Evolutionary conservation across 1,140 invertebrate species (phyloP), one percentile per base, ranked within the genome.

Genomic region (Melipona quadrifasciata): DNA sequence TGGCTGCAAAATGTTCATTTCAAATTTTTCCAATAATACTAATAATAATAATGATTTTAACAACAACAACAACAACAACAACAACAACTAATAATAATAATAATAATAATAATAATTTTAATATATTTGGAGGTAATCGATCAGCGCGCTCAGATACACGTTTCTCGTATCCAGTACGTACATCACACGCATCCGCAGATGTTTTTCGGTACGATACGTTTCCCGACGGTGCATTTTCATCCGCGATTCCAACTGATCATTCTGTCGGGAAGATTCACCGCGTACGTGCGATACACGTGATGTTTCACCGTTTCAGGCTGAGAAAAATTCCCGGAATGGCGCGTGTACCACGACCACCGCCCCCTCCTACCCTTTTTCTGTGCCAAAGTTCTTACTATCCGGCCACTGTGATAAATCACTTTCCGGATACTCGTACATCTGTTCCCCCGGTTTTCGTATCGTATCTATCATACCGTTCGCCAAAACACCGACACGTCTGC

Each of bases 361-460:
- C 12, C 16, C 17, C 61, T n/a, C n/a, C n/a, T n/a, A n/a, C n/a
- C n/a, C n/a, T n/a, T 75, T 6, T 6, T 39, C 39, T 39, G n/a
- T 53, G 31, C 19, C 72, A 27, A 82, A 75, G 58, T 75, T 84
- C 67, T 57, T 84, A 24, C 24, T 65, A 53, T 67, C 31, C 75
- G 24, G 21, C 72, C 58, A 12, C 78, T 31, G 57, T 77, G 86
- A 88, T 88, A 88, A 88, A 88, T 88, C 82, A 85, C 74, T 82
- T 87, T 65, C 77, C 87, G 78, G 86, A 80, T 68, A 65, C 73
- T 57, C 74, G 68, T 87, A 85, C 86, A 87, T 88, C 87, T 87
- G 87, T 87, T 85, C 64, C 87, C 47, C 57, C 70, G 83, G 78
- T 5, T 87, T 87, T 82, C 74, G 55, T 79, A 85, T 88, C 82